Conservation (phyloP, 2,888 invertebrate species). For the Thumatha senex region DNA sequence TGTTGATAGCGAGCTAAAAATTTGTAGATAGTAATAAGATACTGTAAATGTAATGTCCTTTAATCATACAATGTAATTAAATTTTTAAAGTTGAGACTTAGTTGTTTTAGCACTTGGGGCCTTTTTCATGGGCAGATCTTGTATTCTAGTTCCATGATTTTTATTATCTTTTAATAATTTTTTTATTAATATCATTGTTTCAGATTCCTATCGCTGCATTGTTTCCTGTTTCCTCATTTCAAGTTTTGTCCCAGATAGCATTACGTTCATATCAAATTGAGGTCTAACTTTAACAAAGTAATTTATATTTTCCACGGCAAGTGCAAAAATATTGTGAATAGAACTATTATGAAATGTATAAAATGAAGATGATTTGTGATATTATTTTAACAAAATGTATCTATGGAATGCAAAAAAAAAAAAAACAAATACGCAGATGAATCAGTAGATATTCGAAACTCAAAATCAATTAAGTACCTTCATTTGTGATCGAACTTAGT, state of each 20-base stretch:
- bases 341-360: constrained; percentile 5
- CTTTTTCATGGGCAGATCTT: no score
- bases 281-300: background rate
- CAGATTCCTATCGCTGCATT: constrained; percentile 95
- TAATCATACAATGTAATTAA: no score
- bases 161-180: no score
- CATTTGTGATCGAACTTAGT: no score
- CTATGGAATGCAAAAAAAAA: constrained; percentile 10
- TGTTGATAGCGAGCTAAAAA: no score
- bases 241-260: constrained; percentile 90
- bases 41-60: no score
- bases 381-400: constrained; percentile 38
- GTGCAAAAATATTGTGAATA: constrained; percentile 18
- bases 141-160: no score
- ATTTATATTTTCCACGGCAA: constrained; percentile 30
- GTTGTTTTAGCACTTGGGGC: no score
- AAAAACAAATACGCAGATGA: constrained; percentile 7
- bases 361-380: constrained; percentile 45
- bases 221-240: constrained; percentile 93
- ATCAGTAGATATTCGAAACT: constrained; percentile 20
- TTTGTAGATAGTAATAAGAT: no score
- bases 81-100: no score
- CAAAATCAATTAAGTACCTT: no score
- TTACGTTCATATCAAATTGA: background rate
- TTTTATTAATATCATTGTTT: constrained; percentile 68